Evolutionary conservation across 2,797 vertebrate genomes (phyloP).

Genomic region (Capromys pilorides): DNA sequence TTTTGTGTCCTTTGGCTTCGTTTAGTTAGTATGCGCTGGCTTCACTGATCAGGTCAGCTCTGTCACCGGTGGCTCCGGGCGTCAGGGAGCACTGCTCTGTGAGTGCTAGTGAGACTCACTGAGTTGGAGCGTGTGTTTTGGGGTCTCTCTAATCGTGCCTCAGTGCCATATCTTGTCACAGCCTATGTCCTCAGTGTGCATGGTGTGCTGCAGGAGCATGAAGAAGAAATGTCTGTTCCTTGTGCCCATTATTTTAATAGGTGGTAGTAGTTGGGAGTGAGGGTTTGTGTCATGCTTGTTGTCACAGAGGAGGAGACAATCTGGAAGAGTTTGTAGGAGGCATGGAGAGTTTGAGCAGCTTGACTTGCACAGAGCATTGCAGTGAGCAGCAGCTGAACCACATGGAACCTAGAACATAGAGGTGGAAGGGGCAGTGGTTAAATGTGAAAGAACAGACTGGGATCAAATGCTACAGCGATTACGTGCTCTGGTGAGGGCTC

Average conservation of each 20-base stretch:
- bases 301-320: background rate
- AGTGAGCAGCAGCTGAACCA: background rate
- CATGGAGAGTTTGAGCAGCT: background rate
- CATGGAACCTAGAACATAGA: no score
- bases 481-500: background rate
- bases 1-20: background rate
- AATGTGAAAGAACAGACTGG: background rate
- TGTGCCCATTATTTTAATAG: background rate
- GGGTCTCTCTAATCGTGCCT: background rate
- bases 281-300: background rate
- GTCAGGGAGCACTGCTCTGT: background rate
- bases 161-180: background rate
- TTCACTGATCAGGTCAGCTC: background rate
- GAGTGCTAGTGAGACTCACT: background rate
- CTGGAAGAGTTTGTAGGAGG: background rate
- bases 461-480: no score
- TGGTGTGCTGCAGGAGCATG: background rate
- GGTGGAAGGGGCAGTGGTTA: background rate
- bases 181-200: background rate
- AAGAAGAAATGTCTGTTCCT: background rate
- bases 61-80: background rate
- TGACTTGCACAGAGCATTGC: background rate
- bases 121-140: background rate
- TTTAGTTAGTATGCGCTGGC: background rate
- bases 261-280: background rate